A percentile compares a stretch with the other conserved stretches of the same genome.
These are phyloP conservation scores for Gallirallus australis DNA, from an alignment of 2,797 vertebrate species.

Conservation along the genomic window DNA sequence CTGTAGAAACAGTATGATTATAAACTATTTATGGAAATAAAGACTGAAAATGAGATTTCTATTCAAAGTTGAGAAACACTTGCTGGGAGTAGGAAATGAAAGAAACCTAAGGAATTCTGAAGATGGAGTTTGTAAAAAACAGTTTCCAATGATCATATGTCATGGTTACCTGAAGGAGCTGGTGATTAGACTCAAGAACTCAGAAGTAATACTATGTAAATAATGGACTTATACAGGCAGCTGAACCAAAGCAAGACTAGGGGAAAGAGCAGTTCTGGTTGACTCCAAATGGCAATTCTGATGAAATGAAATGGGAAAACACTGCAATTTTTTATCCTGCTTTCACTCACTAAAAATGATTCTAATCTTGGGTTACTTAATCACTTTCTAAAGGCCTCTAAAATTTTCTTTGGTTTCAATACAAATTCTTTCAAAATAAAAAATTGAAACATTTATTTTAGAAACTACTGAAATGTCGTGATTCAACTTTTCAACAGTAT, in stretches of 20 bases:
- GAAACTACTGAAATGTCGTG: not conserved
- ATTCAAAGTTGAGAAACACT: not conserved
- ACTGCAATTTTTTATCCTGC: not conserved
- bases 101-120: not conserved
- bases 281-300: not conserved
- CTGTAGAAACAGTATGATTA: not conserved
- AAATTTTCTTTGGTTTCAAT: not conserved
- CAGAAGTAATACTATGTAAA: not conserved
- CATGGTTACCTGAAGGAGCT: not conserved
- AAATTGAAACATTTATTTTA: not conserved
- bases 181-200: not conserved
- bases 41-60: not conserved
- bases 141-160: not conserved
- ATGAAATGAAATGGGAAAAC: not conserved
- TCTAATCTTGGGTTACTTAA: not conserved
- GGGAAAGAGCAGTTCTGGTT: not conserved
- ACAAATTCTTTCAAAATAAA: slow-evolving; percentile 6
- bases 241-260: not conserved
- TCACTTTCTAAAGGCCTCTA: not conserved
- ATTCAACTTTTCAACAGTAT: slow-evolving; percentile 4
- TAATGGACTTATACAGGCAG: not conserved
- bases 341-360: not conserved
- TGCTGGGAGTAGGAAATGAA: not conserved
- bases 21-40: not conserved
- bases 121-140: not conserved